Percentiles rank a stretch among this genome's conserved stretches.
Evolutionary conservation across 2,113 vertebrate genomes (phyloP).

Genomic region (Malurus alboscapulatus): DNA sequence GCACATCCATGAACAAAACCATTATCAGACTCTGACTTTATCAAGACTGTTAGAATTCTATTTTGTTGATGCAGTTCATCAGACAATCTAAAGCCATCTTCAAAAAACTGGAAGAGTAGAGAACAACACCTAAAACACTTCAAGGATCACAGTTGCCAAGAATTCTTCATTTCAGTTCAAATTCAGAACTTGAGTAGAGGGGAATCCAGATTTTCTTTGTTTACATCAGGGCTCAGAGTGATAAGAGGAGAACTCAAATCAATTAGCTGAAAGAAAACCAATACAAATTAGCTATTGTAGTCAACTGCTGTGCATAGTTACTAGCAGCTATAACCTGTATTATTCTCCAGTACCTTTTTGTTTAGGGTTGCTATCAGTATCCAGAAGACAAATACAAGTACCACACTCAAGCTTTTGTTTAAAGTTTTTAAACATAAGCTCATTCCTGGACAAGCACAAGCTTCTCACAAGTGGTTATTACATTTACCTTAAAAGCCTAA

Average conservation of each 20-base stretch:
- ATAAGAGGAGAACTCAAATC: conserved; percentile 78
- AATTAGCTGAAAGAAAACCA: conserved; percentile 70
- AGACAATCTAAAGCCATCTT: not conserved
- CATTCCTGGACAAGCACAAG: not conserved
- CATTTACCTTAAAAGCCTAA: not conserved
- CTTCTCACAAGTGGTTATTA: not conserved
- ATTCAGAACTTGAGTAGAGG: conserved; percentile 76
- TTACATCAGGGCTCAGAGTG: conserved; percentile 70
- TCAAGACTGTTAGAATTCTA: not conserved
- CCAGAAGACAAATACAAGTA: not conserved
- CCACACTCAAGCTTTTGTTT: not conserved
- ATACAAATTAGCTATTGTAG: not conserved
- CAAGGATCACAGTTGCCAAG: not conserved
- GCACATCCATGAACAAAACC: not conserved
- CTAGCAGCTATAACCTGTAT: not conserved
- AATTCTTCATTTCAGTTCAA: not conserved
- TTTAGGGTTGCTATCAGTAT: not conserved
- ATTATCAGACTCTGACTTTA: not conserved
- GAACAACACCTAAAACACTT: not conserved
- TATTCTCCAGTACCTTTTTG: not conserved
- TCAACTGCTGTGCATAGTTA: not conserved
- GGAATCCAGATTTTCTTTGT: conserved; percentile 78
- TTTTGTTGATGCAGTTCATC: not conserved
- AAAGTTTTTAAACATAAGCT: not conserved
- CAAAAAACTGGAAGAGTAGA: not conserved